These are phyloP conservation scores for Glyptemys insculpta DNA, from an alignment of 2,797 vertebrate species.

Conservation along the genomic window DNA sequence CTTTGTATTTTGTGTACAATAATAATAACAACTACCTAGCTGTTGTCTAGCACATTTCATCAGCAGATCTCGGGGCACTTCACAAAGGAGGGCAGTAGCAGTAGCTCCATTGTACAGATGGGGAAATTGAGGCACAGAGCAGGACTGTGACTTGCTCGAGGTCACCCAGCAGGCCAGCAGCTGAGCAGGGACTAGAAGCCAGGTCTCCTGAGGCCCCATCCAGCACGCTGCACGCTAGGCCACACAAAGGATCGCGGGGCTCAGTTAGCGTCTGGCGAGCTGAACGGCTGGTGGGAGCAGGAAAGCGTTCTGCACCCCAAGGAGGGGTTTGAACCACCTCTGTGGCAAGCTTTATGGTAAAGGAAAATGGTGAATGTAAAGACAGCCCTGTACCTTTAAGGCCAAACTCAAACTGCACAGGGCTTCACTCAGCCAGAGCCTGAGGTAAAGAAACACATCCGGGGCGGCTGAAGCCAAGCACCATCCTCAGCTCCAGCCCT, in stretches of 20 bases:
- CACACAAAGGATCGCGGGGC: neutral
- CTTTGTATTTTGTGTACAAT: neutral
- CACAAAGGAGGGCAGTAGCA: too few relatives aligned
- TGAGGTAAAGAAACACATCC: fast-evolving
- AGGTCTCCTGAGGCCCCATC: neutral
- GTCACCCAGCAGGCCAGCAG: neutral
- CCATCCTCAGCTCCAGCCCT: neutral
- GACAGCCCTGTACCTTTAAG: neutral
- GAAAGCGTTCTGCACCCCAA: too few relatives aligned
- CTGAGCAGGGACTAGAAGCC: neutral
- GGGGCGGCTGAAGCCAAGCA: fast-evolving
- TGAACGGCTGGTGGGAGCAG: too few relatives aligned
- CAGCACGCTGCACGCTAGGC: neutral
- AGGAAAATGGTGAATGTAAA: neutral
- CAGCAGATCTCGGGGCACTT: neutral
- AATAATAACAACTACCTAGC: neutral
- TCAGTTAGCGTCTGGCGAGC: too few relatives aligned
- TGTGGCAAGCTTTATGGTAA: neutral
- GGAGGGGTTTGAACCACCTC: neutral
- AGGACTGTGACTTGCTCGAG: too few relatives aligned
- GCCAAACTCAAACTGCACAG: neutral
- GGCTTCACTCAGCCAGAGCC: neutral
- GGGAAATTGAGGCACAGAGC: neutral
- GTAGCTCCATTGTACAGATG: neutral
- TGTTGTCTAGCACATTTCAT: neutral